A percentile compares a stretch with the other conserved stretches of the same genome.
These are phyloP conservation scores for Whitmania pigra DNA, from an alignment of 1,140 invertebrate species.

Conservation along the genomic window DNA sequence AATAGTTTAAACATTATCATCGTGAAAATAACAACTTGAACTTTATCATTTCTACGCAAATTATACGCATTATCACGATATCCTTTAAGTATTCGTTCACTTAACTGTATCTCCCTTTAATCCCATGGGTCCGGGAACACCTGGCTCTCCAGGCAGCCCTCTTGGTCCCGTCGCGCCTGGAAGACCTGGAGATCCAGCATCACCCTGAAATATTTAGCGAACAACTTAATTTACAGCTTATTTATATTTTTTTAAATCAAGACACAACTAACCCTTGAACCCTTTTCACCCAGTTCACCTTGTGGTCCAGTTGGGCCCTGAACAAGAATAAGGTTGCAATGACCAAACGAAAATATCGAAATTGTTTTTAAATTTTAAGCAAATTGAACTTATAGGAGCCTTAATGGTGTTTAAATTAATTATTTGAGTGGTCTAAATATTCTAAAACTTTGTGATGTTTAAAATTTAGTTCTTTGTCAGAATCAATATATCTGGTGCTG, in stretches of 20 bases:
- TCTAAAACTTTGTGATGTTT: not conserved
- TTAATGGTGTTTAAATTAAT: too few relatives aligned
- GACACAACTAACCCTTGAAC: conserved; percentile 14
- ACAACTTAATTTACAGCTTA: not conserved
- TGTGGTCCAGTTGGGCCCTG: conserved; percentile 22
- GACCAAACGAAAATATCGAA: not conserved
- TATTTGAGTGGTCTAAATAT: not conserved
- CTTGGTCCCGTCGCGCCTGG: conserved; percentile 16
- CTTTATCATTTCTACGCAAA: too few relatives aligned
- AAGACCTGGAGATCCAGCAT: conserved; percentile 18
- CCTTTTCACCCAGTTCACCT: conserved; percentile 19
- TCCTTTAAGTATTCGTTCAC: not conserved
- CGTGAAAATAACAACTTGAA: too few relatives aligned
- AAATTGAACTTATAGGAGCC: too few relatives aligned
- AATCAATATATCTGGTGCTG: not conserved
- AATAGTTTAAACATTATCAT: too few relatives aligned
- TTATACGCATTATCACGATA: not conserved
- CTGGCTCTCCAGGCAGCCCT: conserved; percentile 21
- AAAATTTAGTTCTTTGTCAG: not conserved
- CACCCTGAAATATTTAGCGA: conserved; percentile 17
- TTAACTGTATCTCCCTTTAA: conserved; percentile 19
- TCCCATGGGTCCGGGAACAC: conserved; percentile 20
- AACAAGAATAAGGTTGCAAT: not conserved
- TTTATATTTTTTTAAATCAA: not conserved
- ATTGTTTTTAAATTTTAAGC: too few relatives aligned